Evolutionary conservation across 2,888 invertebrate genomes (phyloP), one percentile per base, ranked within the genome.

Genomic region (Tineola bisselliella): DNA sequence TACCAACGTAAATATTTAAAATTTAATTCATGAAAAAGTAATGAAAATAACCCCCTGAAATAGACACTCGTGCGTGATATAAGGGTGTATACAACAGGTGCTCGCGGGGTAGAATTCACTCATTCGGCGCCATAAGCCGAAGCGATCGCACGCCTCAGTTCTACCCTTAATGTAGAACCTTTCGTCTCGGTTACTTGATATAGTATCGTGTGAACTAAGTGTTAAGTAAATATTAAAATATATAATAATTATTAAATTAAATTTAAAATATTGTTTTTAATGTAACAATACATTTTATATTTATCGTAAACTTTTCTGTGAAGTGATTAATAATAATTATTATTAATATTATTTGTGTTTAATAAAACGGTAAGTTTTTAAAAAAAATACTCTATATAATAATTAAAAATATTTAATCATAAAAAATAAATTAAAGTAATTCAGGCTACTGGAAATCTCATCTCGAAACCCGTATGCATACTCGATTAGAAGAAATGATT

Each of bases 61-160:
- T 38, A 38, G 38, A 38, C 10, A 12, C 38, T 38, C 10, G 25
- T 25, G 25, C 25, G 25, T 25, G 4, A 10, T 54, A 54, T 54
- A 54, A 25, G 54, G 54, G 54, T 54, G n/a, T 18, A 58, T 13
- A 58, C 58, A 58, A 58, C 58, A 58, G 58, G 58, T 58, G 58
- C 31, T 18, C 31, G 33, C 30, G 58, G 58, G 33, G 58, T 58
- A 13, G 58, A 25, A 12, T 48, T 58, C 58, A n/a, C 6, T 58
- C 58, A 58, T 58, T 58, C 33, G 33, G 13, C 58, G 58, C 10
- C 56, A 11, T 11, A 19, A 18, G 56, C 33, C 58, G 58, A 33
- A 6, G 58, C 58, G 58, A 31, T 15, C 11, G 58, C 58, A 58
- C 58, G 58, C 33, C 15, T 13, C 13, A 15, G 15, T 38, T n/a